Percentiles rank a stretch among this genome's conserved stretches.
phyloP scores from a whole-genome alignment of 2,888 invertebrate species.

The Lasioglossum leucozonium region DNA sequence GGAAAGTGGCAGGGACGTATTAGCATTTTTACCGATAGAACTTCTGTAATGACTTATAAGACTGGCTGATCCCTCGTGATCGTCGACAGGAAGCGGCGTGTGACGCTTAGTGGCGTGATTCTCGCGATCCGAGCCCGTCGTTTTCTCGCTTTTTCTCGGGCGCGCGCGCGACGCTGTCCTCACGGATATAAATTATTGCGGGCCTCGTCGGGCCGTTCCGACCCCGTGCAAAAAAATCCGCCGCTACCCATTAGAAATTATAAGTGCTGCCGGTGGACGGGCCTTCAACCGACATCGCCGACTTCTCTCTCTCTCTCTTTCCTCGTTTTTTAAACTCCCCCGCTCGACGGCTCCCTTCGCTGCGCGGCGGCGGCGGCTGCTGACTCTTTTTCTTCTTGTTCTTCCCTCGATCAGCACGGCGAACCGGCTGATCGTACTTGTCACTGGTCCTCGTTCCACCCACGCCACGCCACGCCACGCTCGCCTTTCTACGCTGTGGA shows the following conservation, averaged over 20 bases:
- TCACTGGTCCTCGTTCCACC: constrained; percentile 73
- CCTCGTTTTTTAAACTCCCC: constrained; percentile 2
- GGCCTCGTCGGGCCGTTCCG: constrained; percentile 44
- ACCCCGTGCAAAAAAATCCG: constrained; percentile 52
- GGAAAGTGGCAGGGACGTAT: neutral
- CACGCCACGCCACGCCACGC: constrained; percentile 59
- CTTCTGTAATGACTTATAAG: neutral
- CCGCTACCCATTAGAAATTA: constrained; percentile 71
- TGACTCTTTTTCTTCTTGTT: constrained; percentile 50
- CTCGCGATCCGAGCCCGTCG: constrained; percentile 48
- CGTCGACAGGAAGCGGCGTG: neutral
- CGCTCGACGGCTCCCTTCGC: constrained; percentile 3
- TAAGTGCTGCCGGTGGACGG: constrained; percentile 64
- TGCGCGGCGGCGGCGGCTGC: neutral
- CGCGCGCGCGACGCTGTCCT: constrained; percentile 59
- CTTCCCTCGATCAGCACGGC: constrained; percentile 60
- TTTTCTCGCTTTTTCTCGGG: constrained; percentile 66
- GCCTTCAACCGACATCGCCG: constrained; percentile 46
- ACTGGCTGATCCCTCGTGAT: neutral
- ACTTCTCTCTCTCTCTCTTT: constrained; percentile 16
- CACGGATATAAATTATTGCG: constrained; percentile 66
- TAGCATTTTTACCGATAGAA: neutral
- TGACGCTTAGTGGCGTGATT: constrained; percentile 35
- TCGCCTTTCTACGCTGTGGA: constrained; percentile 60
- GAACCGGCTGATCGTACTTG: constrained; percentile 70